Base-by-base conservation (phyloP, 2,888 invertebrate genomes). In the Romanomermis culicivorax region DNA sequence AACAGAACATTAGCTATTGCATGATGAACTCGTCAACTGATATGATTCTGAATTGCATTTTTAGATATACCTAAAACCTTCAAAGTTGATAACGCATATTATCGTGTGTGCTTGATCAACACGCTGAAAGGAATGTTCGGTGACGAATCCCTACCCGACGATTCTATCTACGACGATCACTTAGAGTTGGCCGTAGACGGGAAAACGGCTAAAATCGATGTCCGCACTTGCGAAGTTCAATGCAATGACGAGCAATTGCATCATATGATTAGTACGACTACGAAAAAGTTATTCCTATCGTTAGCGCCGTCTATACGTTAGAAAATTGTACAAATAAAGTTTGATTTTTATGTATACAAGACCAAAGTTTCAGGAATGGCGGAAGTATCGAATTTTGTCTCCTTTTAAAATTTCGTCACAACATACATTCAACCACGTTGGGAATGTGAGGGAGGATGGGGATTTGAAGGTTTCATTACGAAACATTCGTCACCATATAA, bases 101-200 rank as follows among this genome's bases (percentile, higher is more conserved):
- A 56, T 25, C 53, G 65, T 77, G 85, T 85, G 70, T 86, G 85
- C 65, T 76, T 85, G 29, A 81, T 86, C 60, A 86, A 86, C 71
- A 83, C 85, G 79, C 71, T 87, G 27, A 81, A 82, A 65, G 91
- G 93, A 67, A 91, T 93, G 82, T 93, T 89, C 73, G 93, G 93
- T 0, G 83, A 86, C 63, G 85, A 83, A 63, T 81, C 87, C 0
- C 85, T 91, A 47, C 86, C 86, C 11, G 89, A 89, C 74, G 80
- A 88, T 68, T 85, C 88, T 69, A 85, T 85, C 69, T 87, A 86
- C 0, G 29, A 49, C 11, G 88, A 91, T 65, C 79, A 81, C 62
- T 71, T 91, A 51, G 79, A 82, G 61, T 83, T 93, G 0, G 80
- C 79, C 0, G 85, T 93, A 0, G 83, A 85, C 65, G 81, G 80